A percentile compares a stretch with the other conserved stretches of the same genome.
phyloP scores from a whole-genome alignment of 2,888 invertebrate genomes.

The Dryocosmus kuriphilus region DNA sequence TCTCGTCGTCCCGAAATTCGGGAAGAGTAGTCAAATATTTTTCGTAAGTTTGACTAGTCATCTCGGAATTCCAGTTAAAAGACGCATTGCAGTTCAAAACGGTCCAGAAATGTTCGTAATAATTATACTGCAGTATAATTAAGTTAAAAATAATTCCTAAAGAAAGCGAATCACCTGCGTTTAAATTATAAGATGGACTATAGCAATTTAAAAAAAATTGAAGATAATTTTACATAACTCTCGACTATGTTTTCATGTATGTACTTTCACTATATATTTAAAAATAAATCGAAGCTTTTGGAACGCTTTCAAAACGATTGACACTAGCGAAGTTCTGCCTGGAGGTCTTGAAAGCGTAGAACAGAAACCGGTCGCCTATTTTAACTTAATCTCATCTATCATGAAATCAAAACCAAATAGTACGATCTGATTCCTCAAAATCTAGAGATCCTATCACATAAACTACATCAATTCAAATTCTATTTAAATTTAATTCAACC shows the following conservation, averaged over 20 bases:
- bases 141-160: too few species aligned
- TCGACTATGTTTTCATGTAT: neutral
- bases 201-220: too few species aligned
- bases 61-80: too few species aligned
- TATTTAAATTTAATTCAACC: neutral
- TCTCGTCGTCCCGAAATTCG: too few species aligned
- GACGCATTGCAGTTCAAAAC: too few species aligned
- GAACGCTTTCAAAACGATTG: conserved; percentile 31
- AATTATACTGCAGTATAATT: too few species aligned
- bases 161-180: too few species aligned
- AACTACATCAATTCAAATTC: conserved; percentile 6
- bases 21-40: too few species aligned
- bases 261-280: conserved; percentile 11
- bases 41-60: too few species aligned
- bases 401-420: neutral
- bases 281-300: conserved; percentile 27
- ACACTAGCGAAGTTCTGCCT: conserved; percentile 11
- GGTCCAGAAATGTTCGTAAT: too few species aligned
- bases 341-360: conserved; percentile 9
- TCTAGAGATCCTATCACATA: neutral
- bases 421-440: conserved; percentile 18
- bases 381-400: conserved; percentile 23
- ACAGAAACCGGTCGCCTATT: conserved; percentile 21
- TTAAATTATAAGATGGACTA: too few species aligned
- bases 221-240: neutral